Percentiles rank a stretch among this genome's conserved stretches.
Evolutionary conservation across 2,113 vertebrate genomes (phyloP).

Genomic region (Megaceryle maxima): DNA sequence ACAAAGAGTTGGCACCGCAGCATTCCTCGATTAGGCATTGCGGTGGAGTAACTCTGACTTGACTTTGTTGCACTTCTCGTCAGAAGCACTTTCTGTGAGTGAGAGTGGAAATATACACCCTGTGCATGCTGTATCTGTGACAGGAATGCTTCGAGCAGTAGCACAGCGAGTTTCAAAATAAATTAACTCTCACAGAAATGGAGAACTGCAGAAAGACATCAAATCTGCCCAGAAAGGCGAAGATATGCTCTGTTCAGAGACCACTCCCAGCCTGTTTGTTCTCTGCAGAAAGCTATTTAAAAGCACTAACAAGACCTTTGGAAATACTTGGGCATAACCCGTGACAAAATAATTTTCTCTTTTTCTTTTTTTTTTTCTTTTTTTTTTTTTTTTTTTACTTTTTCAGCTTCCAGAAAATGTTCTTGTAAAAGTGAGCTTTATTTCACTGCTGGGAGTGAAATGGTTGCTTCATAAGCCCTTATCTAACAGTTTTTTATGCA

Average conservation of each 20-base stretch:
- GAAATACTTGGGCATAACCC: not conserved
- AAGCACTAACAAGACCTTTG: not conserved
- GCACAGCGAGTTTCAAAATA: not conserved
- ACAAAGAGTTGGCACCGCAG: not conserved
- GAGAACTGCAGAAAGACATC: not conserved
- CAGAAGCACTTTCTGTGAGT: not conserved
- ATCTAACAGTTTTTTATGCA: constrained; percentile 6
- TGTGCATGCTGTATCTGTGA: not conserved
- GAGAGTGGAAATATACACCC: not conserved
- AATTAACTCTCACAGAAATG: not conserved
- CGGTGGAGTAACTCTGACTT: not conserved
- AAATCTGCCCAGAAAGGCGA: not conserved
- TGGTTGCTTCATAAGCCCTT: not conserved
- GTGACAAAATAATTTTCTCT: not conserved
- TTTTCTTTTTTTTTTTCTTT: not conserved
- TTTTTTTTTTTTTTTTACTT: not conserved
- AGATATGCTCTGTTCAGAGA: not conserved
- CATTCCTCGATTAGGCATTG: not conserved
- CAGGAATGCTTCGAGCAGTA: not conserved
- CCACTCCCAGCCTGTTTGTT: not conserved
- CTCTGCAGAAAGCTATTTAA: not conserved
- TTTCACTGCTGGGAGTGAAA: not conserved
- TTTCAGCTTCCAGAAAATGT: not conserved
- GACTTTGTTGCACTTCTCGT: not conserved
- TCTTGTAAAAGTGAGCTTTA: not conserved